Base-by-base conservation (phyloP, 2,113 vertebrate genomes). In the Zonotrichia leucophrys region DNA sequence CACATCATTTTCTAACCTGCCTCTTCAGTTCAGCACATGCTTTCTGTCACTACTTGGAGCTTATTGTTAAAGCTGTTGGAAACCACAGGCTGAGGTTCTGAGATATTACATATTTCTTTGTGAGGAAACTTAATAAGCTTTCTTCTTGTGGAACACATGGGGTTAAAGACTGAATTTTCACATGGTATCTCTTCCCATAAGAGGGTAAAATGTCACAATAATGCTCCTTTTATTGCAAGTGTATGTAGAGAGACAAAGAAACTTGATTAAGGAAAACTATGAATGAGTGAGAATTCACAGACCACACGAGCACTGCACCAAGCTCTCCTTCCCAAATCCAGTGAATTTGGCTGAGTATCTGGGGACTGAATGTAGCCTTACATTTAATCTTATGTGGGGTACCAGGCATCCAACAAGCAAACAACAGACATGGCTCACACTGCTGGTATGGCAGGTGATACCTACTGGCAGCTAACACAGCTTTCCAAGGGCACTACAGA, bases 381-480 rank as follows among this genome's bases (percentile, higher is more conserved):
- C 24, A 63, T 80, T 75, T 33, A 58, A 59, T 27, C 0, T 0
- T n/a, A 5, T 37, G 33, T 20, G 41, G 62, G 31, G 7, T 35
- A 39, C 15, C 58, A 41, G 47, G 24, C 47, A 53, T 15, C 24
- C 49, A 70, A 47, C 46, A 87, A 35, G n/a, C 23, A 23, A 75
- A 72, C 24, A 69, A 50, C 12, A 84, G n/a, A 33, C 6, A 3
- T 3, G 68, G n/a, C 35, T 76, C n/a, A 33, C 46, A 25, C 11
- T 42, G 0, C 12, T 4, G 2, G 18, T 12, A 24, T 0, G 14
- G 59, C n/a, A 58, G 53, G 39, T 49, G 46, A 46, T 13, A 27
- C 14, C n/a, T 53, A 30, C 42, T 30, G 73, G 18, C 25, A 81
- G 73, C 59, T 44, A 41, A 31, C 7, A 17, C 12, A 84, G 44